Percentiles rank a stretch among this genome's conserved stretches.
Conservation (phyloP, 2,888 invertebrate species). For the Nymphalis urticae region DNA sequence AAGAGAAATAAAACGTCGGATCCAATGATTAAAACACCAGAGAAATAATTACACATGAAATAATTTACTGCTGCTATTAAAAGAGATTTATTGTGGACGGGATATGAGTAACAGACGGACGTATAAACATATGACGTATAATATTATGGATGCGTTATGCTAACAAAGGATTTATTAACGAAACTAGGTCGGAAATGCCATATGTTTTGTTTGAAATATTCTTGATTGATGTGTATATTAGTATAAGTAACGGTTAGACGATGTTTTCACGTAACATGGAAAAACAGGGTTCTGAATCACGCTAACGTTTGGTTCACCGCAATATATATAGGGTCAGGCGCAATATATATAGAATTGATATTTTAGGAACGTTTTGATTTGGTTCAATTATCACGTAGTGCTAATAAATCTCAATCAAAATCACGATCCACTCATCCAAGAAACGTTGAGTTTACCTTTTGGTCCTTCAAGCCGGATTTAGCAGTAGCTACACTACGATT, state of each 20-base stretch:
- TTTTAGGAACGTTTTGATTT: no score
- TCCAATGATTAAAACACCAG: conserved; percentile 7
- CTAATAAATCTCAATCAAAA: no score
- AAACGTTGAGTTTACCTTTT: no score
- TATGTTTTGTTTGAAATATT: neutral
- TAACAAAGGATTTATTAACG: conserved; percentile 4
- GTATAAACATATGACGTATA: conserved; percentile 5
- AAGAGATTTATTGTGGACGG: conserved; percentile 25
- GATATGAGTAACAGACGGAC: conserved; percentile 15
- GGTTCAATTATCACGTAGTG: no score
- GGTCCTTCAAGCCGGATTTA: no score
- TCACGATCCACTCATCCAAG: no score
- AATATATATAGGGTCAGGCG: no score
- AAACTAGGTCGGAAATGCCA: conserved; percentile 1
- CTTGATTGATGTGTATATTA: neutral
- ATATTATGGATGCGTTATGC: neutral
- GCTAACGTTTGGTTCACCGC: no score
- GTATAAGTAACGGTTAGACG: neutral
- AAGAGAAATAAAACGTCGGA: neutral
- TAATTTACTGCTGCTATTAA: conserved; percentile 32
- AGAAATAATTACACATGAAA: conserved; percentile 15
- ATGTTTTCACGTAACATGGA: neutral
- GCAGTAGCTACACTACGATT: no score
- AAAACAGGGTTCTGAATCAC: no score
- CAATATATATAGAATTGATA: no score